Base-by-base conservation (phyloP, 1,140 invertebrate genomes). In the Zaprionus davidi region DNA sequence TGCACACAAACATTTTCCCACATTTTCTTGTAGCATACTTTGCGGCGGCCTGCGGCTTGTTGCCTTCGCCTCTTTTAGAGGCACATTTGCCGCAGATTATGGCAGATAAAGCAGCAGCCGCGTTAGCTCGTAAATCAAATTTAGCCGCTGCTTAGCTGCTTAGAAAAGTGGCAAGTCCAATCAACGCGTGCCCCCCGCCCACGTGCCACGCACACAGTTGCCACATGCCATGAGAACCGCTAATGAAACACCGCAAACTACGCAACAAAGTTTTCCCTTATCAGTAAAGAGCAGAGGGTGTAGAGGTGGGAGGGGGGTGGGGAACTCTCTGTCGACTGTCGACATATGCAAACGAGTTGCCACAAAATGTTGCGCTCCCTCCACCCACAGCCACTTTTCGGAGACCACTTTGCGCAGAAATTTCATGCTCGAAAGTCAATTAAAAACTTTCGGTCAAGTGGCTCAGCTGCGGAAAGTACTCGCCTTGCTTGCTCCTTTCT, bases 381-480 rank as follows among this genome's bases (percentile, higher is more conserved):
- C 12, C 13, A 28, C 15, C 3, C 20, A n/a, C 49, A 55, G 12
- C 11, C 46, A 17, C 17, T 82, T 82, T 64, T 22, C 46, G 49
- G n/a, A 12, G 9, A 34, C 36, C 51, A 60, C 26, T 67, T 72
- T 53, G 28, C 15, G 66, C 68, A 51, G 62, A 34, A 87, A 80
- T 59, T 71, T 70, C 22, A 71, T 68, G 67, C 71, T 76, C 68
- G 55, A 78, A 76, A 88, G 78, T 88, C 84, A 90, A 88, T 88
- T 88, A 88, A 84, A 87, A 88, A 88, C 55, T 88, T 82, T 87
- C 28, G 81, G 84, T 76, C 81, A 83, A 87, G 73, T 87, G 71
- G 24, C 64, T 69, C 34, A 60, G 38, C 46, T 28, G 28, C 62
- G 34, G 59, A n/a, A 51, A 34, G 49, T n/a, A 17, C 41, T 46